These are phyloP conservation scores for Zonitis immaculata DNA, from an alignment of 2,888 invertebrate genomes.

Conservation along the genomic window DNA sequence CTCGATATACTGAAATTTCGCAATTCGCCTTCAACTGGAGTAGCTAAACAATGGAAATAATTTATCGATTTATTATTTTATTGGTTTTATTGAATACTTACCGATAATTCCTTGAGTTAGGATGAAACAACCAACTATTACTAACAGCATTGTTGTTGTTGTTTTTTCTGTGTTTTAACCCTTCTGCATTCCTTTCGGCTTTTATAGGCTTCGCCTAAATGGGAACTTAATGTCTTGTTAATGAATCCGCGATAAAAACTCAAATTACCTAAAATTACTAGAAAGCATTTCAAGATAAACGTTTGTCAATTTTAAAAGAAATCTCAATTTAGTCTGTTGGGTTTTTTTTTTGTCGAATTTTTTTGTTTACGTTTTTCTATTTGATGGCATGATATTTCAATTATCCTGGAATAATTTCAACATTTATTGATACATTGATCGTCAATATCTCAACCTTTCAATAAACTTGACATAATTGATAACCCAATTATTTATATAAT, in stretches of 20 bases:
- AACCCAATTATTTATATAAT: conserved; percentile 8
- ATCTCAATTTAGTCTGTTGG: too few species aligned
- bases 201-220: conserved; percentile 8
- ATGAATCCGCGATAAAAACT: conserved; percentile 6
- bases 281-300: not conserved
- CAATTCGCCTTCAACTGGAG: not conserved
- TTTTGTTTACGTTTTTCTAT: not conserved
- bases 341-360: too few species aligned
- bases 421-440: not conserved
- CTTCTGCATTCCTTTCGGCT: not conserved
- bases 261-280: conserved; percentile 2
- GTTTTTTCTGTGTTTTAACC: not conserved
- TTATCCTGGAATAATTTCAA: not conserved
- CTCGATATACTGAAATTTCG: not conserved
- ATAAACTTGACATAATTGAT: conserved; percentile 10
- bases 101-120: conserved; percentile 5
- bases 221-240: conserved; percentile 10
- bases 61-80: too few species aligned
- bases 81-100: conserved; percentile 5
- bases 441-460: not conserved
- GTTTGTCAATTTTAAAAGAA: too few species aligned
- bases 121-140: not conserved
- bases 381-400: too few species aligned
- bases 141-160: conserved; percentile 7
- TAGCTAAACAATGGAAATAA: not conserved